Conservation (phyloP, 2,888 invertebrate species). For the Pristionchus fissidentatus region DNA sequence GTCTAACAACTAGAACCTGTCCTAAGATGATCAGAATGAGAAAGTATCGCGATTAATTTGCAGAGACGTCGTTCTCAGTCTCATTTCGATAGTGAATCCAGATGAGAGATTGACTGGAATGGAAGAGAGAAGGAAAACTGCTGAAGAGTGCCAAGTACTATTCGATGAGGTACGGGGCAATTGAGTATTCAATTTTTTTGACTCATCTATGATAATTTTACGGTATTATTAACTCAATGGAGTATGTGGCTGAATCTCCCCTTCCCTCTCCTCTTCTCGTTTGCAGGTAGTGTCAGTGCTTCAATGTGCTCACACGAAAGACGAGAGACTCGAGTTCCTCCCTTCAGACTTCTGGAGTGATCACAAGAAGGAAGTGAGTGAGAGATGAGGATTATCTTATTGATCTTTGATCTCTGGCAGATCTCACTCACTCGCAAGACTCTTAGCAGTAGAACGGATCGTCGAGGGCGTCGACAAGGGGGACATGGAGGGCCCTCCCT, state of each 20-base stretch:
- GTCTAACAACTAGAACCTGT: too few relatives aligned
- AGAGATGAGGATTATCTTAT: background rate
- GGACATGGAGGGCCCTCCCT: background rate
- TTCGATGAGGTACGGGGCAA: conserved; percentile 2
- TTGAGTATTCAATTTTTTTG: background rate
- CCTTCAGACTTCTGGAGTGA: conserved; percentile 82
- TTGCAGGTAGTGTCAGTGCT: conserved; percentile 82
- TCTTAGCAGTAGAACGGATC: conserved; percentile 3
- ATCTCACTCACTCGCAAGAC: conserved; percentile 12
- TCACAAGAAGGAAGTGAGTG: conserved; percentile 55
- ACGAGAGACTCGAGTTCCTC: conserved; percentile 87
- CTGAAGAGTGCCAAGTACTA: background rate
- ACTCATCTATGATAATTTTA: background rate
- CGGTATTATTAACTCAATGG: background rate
- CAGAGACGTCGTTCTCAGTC: conserved; percentile 29
- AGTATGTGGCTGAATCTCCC: too few relatives aligned
- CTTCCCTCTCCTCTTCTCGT: too few relatives aligned
- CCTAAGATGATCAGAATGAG: too few relatives aligned
- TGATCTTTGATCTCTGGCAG: conserved; percentile 18
- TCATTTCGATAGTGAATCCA: conserved; percentile 16
- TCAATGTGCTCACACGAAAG: conserved; percentile 88
- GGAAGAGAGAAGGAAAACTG: conserved; percentile 29
- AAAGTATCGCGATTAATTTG: background rate
- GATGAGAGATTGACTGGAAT: conserved; percentile 33
- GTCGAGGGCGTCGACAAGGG: background rate